Evolutionary conservation across 2,113 vertebrate species (phyloP), one percentile per base, ranked within the genome.

Genomic region (Sinocyclocheilus anophthalmus): DNA sequence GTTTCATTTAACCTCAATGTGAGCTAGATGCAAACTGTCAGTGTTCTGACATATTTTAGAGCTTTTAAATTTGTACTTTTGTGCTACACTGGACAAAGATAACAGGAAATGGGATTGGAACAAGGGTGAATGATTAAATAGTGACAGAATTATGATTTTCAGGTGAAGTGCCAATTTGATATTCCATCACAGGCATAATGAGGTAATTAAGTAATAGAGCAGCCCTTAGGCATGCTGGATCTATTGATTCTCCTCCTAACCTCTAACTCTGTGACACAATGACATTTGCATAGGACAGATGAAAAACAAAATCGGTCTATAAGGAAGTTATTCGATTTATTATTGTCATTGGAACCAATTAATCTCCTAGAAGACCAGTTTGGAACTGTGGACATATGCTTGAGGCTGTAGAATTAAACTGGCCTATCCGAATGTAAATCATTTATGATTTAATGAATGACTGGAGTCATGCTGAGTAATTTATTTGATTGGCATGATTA

Each of bases 321-420:
- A 61, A 39, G 42, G 13, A 88, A 33, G 75, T 83, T 73, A 80
- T 77, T 79, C 8, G 39, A 42, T 59, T 80, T 48, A 61, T 81
- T 88, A 78, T 50, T 86, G 81, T 81, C 59, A 76, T 1, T 76
- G 55, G 8, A 57, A 22, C 20, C 67, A 80, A 45, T 22, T 37
- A n/a, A 77, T 88, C 77, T 57, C 70, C 30, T 57, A 81, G 30
- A 75, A 84, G 76, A 22, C 42, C 11, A 78, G 12, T 78, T 78
- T 85, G 73, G 16, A 24, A 24, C 39, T n/a, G 67, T 61, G 63
- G 63, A 53, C 24, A 26, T 26, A 18, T 57, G n/a, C 50, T 70
- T 42, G 48, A 53, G 3, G 59, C 13, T 16, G 2, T 76, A 18
- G 30, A 67, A 26, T 78, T 13, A 63, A 84, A 70, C 22, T 1